Evolutionary conservation across 2,797 vertebrate species (phyloP), one percentile per base, ranked within the genome.

Genomic region (Cercopithecus mitis): DNA sequence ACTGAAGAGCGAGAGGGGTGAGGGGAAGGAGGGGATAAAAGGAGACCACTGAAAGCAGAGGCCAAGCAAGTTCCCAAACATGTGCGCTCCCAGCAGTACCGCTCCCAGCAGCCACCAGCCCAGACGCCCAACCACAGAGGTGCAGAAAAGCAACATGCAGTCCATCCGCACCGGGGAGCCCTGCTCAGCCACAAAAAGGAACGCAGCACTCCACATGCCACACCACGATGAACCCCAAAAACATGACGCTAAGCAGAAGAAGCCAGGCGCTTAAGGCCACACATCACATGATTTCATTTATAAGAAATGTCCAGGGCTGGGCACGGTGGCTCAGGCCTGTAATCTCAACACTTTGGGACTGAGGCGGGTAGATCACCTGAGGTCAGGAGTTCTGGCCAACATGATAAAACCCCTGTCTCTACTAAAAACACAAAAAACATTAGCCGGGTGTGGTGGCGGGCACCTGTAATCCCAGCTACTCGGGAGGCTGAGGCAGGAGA

Each of bases 171-270:
- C 58, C 9, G 10, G 25, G 81, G 27, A 67, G 19, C 20, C 10
- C 1, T 1, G 52, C 4, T 7, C 27, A 11, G 64, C 22, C 75
- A 17, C 9, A 20, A 8, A 50, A 43, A 79, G 11, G n/a, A n/a
- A 45, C 0, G 0, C 12, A 15, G 41, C 8, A 0, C 25, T 9
- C 61, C 61, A 50, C 25, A 9, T 3, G 10, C 50, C 45, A 27
- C 55, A 11, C 33, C n/a, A 10, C 9, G 19, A 19, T 22, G 67
- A 52, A 20, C 72, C 72, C 9, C 5, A 30, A 25, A n/a, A 57
- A 61, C 73, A 25, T 6, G 10, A 81, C 2, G 20, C 45, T 11
- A 2, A 81, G 67, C 4, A 4, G 39, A 19, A 43, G 36, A 50
- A 52, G 45, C 45, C 27, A 2, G 36, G 24, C 36, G 7, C 57